Conservation (phyloP, 2,888 invertebrate genomes). For the Cistogaster globosa region DNA sequence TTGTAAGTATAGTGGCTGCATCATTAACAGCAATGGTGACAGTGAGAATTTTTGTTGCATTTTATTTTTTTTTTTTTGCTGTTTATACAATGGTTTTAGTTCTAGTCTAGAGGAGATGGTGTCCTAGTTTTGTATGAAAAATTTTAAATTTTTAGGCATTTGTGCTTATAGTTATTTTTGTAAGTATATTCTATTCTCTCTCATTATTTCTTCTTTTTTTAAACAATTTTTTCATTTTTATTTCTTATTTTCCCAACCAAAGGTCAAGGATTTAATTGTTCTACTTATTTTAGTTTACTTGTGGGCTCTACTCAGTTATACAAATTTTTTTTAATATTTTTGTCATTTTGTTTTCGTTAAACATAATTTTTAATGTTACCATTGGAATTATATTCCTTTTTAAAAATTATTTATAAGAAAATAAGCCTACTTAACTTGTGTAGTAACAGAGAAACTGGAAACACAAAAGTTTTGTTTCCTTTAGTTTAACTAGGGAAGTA, state of each 20-base stretch:
- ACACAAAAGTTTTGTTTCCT: no score
- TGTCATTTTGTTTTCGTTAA: slow-evolving; percentile 10
- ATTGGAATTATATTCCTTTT: no score
- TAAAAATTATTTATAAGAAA: no score
- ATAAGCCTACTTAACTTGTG: no score
- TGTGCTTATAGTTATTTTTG: slow-evolving; percentile 9
- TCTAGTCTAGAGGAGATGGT: slow-evolving; percentile 43
- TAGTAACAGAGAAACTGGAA: no score
- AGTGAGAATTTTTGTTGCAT: background rate
- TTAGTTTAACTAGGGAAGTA: no score
- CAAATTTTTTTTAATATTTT: slow-evolving; percentile 21
- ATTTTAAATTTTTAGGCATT: slow-evolving; percentile 33
- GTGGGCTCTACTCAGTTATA: slow-evolving; percentile 19
- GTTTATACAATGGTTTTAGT: slow-evolving; percentile 1
- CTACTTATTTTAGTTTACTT: slow-evolving; percentile 53
- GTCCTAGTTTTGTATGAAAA: slow-evolving; percentile 47
- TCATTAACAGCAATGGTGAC: background rate
- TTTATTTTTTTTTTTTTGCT: slow-evolving; percentile 1
- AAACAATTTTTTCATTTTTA: background rate
- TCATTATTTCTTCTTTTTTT: slow-evolving; percentile 11
- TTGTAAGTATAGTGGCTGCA: slow-evolving; percentile 11
- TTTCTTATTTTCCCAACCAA: slow-evolving; percentile 47
- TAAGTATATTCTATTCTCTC: slow-evolving; percentile 4
- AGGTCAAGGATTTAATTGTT: slow-evolving; percentile 71
- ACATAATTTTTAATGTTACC: background rate